Conservation (phyloP, 1,140 invertebrate species). For the Orius insidiosus region DNA sequence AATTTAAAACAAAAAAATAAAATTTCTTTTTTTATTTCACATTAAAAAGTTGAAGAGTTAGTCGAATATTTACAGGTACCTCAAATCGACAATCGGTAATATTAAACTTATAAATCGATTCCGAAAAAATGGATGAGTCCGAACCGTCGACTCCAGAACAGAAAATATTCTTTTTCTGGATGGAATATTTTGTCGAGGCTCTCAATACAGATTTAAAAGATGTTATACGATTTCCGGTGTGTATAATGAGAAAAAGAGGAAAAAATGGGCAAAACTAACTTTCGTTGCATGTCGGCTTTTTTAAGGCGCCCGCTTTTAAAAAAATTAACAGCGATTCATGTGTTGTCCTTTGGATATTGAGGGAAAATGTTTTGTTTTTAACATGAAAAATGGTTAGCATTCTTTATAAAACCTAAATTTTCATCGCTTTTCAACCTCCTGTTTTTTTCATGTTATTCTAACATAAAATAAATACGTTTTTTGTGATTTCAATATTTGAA, state of each 20-base stretch:
- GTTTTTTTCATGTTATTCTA: too few relatives aligned
- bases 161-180: constrained; percentile 91
- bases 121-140: constrained; percentile 56
- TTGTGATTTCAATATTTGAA: constrained; percentile 1
- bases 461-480: too few relatives aligned
- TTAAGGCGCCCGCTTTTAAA: too few relatives aligned
- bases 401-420: too few relatives aligned
- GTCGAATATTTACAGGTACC: constrained; percentile 41
- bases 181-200: constrained; percentile 95
- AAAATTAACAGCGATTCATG: too few relatives aligned
- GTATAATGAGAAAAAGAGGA: constrained; percentile 25
- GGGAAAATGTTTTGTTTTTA: too few relatives aligned
- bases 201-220: constrained; percentile 60
- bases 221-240: constrained; percentile 75
- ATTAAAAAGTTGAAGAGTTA: background rate
- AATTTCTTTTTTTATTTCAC: background rate
- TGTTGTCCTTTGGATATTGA: too few relatives aligned
- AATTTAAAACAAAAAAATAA: constrained; percentile 5
- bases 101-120: constrained; percentile 89
- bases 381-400: too few relatives aligned
- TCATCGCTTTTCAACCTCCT: too few relatives aligned
- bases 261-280: background rate
- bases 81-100: constrained; percentile 96
- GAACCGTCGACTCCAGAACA: constrained; percentile 51
- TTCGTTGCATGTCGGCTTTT: too few relatives aligned